Conservation (phyloP, 2,113 vertebrate genomes). For the Pomatorhinus ruficollis region DNA sequence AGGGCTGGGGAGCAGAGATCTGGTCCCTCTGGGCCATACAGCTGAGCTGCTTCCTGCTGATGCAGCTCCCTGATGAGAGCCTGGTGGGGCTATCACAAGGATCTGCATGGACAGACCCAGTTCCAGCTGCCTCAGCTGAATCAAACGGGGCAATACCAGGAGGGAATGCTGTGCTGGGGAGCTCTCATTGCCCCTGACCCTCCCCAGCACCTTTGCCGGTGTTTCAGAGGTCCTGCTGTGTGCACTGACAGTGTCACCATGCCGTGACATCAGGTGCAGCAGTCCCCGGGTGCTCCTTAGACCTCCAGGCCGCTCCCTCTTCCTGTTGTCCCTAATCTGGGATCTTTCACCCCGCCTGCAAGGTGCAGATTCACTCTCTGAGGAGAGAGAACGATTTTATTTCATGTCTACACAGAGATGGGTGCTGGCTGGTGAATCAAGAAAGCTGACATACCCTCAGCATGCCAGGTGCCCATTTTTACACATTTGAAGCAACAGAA, state of each 20-base stretch:
- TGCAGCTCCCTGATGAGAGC: not conserved
- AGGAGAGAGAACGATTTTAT: not conserved
- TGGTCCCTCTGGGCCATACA: accelerated
- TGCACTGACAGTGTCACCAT: not conserved
- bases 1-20: not conserved
- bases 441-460: not conserved
- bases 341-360: not conserved
- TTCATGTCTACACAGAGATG: not conserved
- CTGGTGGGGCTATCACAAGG: not conserved
- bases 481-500: not conserved
- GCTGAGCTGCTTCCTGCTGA: not conserved
- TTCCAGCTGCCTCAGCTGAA: not conserved
- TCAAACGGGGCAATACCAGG: not conserved
- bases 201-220: not conserved
- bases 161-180: not conserved
- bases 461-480: not conserved
- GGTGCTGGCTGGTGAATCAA: not conserved
- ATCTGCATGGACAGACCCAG: not conserved
- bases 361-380: not conserved
- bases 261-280: accelerated
- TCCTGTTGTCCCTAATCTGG: not conserved
- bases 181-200: not conserved
- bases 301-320: not conserved
- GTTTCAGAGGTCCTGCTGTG: not conserved
- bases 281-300: not conserved